Conservation (phyloP, 2,113 vertebrate genomes). For the Ploceus nigricollis region DNA sequence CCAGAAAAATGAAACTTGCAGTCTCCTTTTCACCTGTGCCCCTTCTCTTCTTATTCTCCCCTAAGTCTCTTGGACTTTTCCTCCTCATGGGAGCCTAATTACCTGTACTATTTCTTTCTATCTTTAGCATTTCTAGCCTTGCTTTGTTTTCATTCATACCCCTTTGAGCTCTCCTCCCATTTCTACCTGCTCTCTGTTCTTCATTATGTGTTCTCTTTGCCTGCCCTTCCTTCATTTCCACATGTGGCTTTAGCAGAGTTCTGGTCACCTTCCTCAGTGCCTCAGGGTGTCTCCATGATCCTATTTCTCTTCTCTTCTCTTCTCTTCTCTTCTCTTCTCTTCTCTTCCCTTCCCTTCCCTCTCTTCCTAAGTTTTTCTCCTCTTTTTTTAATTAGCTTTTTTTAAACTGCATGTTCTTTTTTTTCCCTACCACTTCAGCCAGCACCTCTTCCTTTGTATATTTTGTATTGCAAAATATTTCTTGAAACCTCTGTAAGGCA, state of each 20-base stretch:
- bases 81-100: neutral
- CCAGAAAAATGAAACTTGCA: neutral
- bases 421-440: neutral
- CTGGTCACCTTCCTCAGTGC: neutral
- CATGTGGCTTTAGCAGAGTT: neutral
- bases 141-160: neutral
- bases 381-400: neutral
- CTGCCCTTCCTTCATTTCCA: neutral
- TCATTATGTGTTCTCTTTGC: neutral
- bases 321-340: neutral
- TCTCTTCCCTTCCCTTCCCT: neutral
- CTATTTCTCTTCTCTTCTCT: neutral
- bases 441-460: neutral
- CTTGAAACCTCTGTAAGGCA: neutral
- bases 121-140: neutral
- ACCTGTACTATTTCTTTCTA: neutral
- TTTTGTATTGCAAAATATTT: neutral
- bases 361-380: neutral
- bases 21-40: neutral
- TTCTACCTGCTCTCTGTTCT: neutral
- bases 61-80: rapidly evolving
- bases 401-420: neutral
- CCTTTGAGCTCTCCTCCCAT: neutral
- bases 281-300: neutral
- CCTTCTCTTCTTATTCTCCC: neutral